phyloP scores from a whole-genome alignment of 2,888 invertebrate species.

The Abscondita cerata region DNA sequence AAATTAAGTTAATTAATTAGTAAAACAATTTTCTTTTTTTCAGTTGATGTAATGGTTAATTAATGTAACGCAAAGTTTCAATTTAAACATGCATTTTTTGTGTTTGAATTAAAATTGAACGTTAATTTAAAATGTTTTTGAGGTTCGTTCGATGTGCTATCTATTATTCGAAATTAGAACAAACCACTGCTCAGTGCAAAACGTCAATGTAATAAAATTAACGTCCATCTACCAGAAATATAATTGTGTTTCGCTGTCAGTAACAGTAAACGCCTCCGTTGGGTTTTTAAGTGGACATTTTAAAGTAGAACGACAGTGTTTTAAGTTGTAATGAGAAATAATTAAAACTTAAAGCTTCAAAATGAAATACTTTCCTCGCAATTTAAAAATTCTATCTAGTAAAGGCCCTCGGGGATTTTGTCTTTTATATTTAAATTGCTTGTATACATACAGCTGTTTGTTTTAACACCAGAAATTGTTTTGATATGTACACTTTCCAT shows the following conservation, averaged over 20 bases:
- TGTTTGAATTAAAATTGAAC: background rate
- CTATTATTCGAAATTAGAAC: conserved; percentile 23
- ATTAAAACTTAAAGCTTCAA: conserved; percentile 9
- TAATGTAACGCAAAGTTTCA: no score
- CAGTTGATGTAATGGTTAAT: no score
- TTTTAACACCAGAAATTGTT: background rate
- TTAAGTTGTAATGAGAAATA: conserved; percentile 9
- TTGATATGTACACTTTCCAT: background rate
- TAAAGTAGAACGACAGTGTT: conserved; percentile 8
- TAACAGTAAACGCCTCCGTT: conserved; percentile 10
- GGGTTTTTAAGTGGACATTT: background rate
- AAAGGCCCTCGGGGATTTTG: conserved; percentile 3
- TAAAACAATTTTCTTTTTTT: no score
- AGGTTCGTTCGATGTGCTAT: conserved; percentile 4
- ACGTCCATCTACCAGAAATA: conserved; percentile 16
- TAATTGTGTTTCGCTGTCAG: conserved; percentile 22
- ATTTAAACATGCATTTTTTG: no score
- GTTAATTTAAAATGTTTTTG: background rate
- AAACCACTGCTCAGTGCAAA: conserved; percentile 22
- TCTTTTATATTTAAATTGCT: background rate
- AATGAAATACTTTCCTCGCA: conserved; percentile 4
- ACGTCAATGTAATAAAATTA: conserved; percentile 27
- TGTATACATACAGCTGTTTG: background rate
- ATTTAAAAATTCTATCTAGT: background rate
- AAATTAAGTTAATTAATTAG: no score